phyloP scores from a whole-genome alignment of 2,113 vertebrate species.

The Oxyruncus cristatus region DNA sequence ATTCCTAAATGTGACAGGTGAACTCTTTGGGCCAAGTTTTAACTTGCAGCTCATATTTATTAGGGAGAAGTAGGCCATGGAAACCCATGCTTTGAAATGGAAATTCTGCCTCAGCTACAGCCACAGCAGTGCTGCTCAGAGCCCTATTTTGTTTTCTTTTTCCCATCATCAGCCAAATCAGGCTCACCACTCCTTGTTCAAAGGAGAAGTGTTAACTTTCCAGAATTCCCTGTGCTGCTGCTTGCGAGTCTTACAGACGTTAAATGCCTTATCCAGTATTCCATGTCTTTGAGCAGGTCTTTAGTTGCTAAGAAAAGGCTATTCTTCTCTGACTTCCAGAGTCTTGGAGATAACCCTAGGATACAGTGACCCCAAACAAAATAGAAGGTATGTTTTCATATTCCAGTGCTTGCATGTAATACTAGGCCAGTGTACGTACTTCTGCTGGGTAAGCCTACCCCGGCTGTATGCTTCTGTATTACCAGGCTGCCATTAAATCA shows the following conservation, averaged over 20 bases:
- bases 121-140: conserved; percentile 27
- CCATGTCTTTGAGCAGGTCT: not conserved
- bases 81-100: conserved; percentile 58
- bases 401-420: not conserved
- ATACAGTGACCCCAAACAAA: not conserved
- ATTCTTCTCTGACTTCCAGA: conserved; percentile 10
- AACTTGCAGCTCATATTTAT: conserved; percentile 21
- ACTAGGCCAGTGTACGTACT: not conserved
- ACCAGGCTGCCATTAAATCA: not conserved
- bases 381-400: not conserved
- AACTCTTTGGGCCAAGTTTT: conserved; percentile 29
- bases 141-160: conserved; percentile 47
- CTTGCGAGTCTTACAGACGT: not conserved
- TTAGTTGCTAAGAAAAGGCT: conserved; percentile 30
- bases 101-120: conserved; percentile 51
- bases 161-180: conserved; percentile 20
- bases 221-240: conserved; percentile 47
- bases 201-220: conserved; percentile 27
- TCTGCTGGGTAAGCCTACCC: not conserved
- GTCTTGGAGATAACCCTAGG: not conserved
- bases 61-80: conserved; percentile 31
- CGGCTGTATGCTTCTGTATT: not conserved
- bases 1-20: not conserved
- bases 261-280: not conserved
- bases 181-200: not conserved